Evolutionary conservation across 2,113 vertebrate species (phyloP).

Genomic region (Bombycilla garrulus): DNA sequence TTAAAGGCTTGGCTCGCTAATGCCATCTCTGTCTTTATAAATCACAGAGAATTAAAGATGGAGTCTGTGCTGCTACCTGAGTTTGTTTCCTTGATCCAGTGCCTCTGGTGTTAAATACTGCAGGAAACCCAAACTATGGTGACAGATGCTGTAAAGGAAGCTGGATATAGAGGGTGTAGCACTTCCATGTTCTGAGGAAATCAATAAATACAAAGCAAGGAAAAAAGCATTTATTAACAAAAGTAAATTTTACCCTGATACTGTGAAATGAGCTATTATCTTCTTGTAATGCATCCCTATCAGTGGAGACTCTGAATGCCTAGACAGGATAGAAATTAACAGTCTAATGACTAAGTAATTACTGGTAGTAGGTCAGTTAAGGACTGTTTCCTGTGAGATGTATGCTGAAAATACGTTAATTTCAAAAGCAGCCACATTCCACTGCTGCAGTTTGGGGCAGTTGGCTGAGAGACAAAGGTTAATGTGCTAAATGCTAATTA

Average conservation of each 20-base stretch:
- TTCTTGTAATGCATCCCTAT: neutral
- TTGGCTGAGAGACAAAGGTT: neutral
- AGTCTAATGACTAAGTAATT: neutral
- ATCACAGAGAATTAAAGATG: constrained; percentile 15
- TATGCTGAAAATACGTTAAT: neutral
- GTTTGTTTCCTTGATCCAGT: neutral
- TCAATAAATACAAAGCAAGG: neutral
- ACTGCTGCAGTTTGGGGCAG: neutral
- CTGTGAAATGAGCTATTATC: neutral
- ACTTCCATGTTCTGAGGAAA: neutral
- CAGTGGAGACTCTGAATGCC: accelerated
- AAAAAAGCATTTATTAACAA: neutral
- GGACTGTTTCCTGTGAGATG: neutral
- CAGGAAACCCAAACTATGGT: neutral
- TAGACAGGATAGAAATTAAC: neutral
- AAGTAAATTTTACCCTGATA: neutral
- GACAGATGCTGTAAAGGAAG: neutral
- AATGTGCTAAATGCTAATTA: neutral
- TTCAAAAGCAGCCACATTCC: neutral
- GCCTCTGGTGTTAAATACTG: neutral
- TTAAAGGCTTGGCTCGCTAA: constrained; percentile 65
- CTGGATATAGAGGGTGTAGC: neutral
- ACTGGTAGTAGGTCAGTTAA: neutral
- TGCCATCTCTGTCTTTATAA: constrained; percentile 16
- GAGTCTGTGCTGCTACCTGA: neutral